Evolutionary conservation across 2,797 vertebrate species (phyloP), one percentile per base, ranked within the genome.

Genomic region (Gadopsis bispinosus): DNA sequence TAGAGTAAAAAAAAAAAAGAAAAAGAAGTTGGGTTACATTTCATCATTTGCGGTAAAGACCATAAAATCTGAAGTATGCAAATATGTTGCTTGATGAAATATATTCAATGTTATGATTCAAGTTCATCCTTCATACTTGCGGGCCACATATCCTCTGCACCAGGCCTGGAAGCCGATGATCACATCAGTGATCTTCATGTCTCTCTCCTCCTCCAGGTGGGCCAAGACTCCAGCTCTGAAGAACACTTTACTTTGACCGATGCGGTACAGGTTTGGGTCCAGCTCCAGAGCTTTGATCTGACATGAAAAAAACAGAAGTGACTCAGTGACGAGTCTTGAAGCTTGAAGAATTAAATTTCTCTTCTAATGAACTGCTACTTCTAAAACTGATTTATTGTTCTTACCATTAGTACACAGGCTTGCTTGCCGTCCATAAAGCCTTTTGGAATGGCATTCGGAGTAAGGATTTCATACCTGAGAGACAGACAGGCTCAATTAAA

Each of bases 351-450:
- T 35, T 7, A 35, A 3, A 2, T 39, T 54, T 5, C 20, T 56
- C 48, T 13, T 75, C 12, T 35, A 20, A 69, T 50, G 11, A 61
- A n/a, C 20, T 33, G 13, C 5, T 26, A 56, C n/a, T 76, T 39
- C n/a, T 43, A 37, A 55, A 59, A 29, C 1, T 0, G 20, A 56
- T 55, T 22, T 6, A 41, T 13, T 63, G 37, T 58, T 55, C 95
- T 95, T 94, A 98, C 97, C 98, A 99, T 99, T 83, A 97, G 94
- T 83, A 96, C 97, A 4, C 97, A 98, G 50, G 98, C 98, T 91
- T 99, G 97, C 71, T 99, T 99, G 43, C 98, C 97, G 0, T 99
- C 98, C 98, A 99, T 99, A 85, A 99, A 99, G 66, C 97, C 98
- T 87, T 99, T 99, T 0, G 98, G 98, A 79, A 99, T 99, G 80